Conservation (phyloP, 64 coral and sea anemone species). For the Cladopsammia gracilis region DNA sequence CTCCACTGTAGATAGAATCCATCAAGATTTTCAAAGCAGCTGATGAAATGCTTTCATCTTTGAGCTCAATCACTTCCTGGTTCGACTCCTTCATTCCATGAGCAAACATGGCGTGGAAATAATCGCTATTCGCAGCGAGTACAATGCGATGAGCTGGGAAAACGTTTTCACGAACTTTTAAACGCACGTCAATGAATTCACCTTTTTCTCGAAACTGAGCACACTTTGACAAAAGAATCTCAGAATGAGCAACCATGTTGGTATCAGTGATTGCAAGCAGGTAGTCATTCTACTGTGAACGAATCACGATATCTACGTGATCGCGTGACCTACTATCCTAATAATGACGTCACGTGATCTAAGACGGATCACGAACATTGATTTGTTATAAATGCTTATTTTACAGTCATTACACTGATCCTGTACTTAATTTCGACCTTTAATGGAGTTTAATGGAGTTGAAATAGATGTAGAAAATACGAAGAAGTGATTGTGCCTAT, state of each 20-base stretch:
- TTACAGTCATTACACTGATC: too few species aligned
- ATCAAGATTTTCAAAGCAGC: slow-evolving; percentile 3
- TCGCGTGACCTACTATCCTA: too few species aligned
- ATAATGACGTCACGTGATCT: too few species aligned
- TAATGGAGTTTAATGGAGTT: too few species aligned
- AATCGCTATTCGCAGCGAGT: slow-evolving; percentile 80
- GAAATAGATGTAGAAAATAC: too few species aligned
- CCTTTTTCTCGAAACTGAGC: background rate
- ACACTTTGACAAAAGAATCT: slow-evolving; percentile 9
- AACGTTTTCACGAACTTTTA: slow-evolving; percentile 70
- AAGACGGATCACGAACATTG: too few species aligned
- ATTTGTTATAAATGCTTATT: too few species aligned
- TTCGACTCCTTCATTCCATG: slow-evolving; percentile 2
- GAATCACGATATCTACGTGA: too few species aligned
- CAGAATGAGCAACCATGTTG: background rate
- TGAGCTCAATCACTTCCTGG: slow-evolving; percentile 23
- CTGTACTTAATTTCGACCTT: too few species aligned
- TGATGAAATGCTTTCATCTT: slow-evolving; percentile 14
- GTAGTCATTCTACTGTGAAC: too few species aligned
- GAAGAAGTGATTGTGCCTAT: too few species aligned
- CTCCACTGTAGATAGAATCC: background rate
- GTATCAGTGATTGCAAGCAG: background rate
- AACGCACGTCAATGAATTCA: slow-evolving; percentile 73
- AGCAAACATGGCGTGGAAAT: slow-evolving; percentile 88
- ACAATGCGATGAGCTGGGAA: slow-evolving; percentile 74